These are phyloP conservation scores for Hapalemur alaotrensis DNA, from an alignment of 2,797 vertebrate species.

Conservation along the genomic window DNA sequence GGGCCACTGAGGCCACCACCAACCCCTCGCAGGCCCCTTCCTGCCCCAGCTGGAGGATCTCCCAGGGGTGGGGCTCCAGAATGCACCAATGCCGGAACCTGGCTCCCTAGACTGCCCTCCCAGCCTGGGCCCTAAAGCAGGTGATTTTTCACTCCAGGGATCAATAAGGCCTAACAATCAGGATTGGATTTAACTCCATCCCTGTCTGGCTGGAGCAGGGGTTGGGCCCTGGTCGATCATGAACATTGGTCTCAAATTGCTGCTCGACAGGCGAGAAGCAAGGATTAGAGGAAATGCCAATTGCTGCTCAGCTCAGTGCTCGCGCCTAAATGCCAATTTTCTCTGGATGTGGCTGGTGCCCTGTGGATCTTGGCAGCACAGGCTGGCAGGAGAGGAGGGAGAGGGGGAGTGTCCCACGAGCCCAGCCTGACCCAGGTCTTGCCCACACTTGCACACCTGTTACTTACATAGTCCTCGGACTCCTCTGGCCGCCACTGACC, in stretches of 20 bases:
- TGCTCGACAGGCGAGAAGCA: conserved; percentile 80
- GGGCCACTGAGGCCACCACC: background rate
- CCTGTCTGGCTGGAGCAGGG: conserved; percentile 74
- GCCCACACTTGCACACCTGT: conserved; percentile 83
- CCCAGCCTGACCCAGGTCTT: conserved; percentile 70
- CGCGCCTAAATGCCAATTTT: conserved; percentile 83
- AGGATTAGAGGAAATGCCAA: conserved; percentile 84
- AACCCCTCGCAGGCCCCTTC: background rate
- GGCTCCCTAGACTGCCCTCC: conserved; percentile 47
- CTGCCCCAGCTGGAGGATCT: conserved; percentile 60
- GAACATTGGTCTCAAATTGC: conserved; percentile 83
- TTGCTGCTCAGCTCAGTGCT: conserved; percentile 82
- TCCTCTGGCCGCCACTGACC: conserved; percentile 97
- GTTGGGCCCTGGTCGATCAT: conserved; percentile 74
- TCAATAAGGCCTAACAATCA: conserved; percentile 84
- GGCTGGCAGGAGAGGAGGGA: conserved; percentile 70
- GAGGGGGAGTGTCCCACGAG: conserved; percentile 46
- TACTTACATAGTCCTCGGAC: conserved; percentile 98
- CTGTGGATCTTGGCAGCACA: conserved; percentile 73
- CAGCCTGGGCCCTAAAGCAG: conserved; percentile 77
- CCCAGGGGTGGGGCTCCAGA: conserved; percentile 54
- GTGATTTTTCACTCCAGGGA: conserved; percentile 82
- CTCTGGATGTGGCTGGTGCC: conserved; percentile 79
- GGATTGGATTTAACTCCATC: conserved; percentile 80
- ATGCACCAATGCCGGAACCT: background rate